These are phyloP conservation scores for Lipophrys pholis DNA, from an alignment of 2,113 vertebrate genomes.

Conservation along the genomic window DNA sequence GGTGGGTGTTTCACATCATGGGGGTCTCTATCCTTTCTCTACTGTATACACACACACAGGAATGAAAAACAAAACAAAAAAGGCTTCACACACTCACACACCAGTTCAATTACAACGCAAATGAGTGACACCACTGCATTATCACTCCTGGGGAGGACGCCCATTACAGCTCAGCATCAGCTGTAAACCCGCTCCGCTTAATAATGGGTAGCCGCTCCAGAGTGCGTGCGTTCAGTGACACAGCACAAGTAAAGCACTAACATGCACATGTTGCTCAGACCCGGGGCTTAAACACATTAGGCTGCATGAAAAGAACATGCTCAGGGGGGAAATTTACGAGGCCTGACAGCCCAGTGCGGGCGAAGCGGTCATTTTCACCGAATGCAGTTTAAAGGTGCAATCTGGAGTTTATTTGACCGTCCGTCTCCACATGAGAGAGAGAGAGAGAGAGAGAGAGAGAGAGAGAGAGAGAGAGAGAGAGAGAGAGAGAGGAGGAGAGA, in stretches of 20 bases:
- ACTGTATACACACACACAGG: constrained; percentile 23
- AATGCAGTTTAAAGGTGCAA: constrained; percentile 63
- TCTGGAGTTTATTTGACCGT: constrained; percentile 66
- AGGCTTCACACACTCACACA: constrained; percentile 7
- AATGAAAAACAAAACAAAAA: constrained; percentile 16
- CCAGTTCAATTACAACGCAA: constrained; percentile 62
- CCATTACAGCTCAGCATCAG: constrained; percentile 65
- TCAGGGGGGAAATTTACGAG: constrained; percentile 59
- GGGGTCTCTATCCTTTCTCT: constrained; percentile 54
- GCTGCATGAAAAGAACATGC: constrained; percentile 64
- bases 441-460: not conserved
- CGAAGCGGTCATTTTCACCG: constrained; percentile 55
- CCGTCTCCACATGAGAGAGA: constrained; percentile 24
- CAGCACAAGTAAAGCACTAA: constrained; percentile 35
- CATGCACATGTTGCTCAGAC: constrained; percentile 63
- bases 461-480: no score
- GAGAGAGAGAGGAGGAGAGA: no score
- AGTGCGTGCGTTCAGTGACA: not conserved
- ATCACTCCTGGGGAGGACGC: constrained; percentile 55
- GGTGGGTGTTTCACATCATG: constrained; percentile 38
- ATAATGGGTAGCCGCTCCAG: constrained; percentile 48
- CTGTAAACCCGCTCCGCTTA: constrained; percentile 66
- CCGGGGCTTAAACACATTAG: constrained; percentile 53
- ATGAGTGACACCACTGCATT: constrained; percentile 55
- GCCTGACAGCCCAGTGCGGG: constrained; percentile 52